Evolutionary conservation across 2,888 invertebrate genomes (phyloP), one percentile per base, ranked within the genome.

Genomic region (Drosophila acutilabella): DNA sequence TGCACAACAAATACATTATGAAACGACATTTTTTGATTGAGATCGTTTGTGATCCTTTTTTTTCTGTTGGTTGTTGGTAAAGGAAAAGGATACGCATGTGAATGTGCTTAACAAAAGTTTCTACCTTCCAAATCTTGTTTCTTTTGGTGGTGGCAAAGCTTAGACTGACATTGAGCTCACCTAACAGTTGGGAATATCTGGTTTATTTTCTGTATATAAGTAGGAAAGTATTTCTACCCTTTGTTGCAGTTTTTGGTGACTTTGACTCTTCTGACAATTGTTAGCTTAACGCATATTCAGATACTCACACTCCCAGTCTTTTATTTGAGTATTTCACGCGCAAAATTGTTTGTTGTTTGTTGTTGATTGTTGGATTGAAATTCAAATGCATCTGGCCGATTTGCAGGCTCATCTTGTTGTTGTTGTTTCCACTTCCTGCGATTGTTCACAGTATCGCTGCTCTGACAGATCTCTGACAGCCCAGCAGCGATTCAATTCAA

Each of bases 231-330:
- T 67, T 40, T 68, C 66, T 64, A 71, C 74, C 73, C 80, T 59
- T 64, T 53, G 61, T 52, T 59, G 52, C 61, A 61, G 54, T 38
- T 73, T 41, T 66, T 70, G 68, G 71, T 74, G 67, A 77, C 80
- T 80, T 87, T 90, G 89, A 90, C 89, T 90, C 80, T 77, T 82
- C 79, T 90, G 90, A 90, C 90, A 90, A 91, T 90, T 90, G 91
- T 91, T 90, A 90, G 90, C 88, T 90, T 84, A 88, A 81, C 88
- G 86, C 76, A 79, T 87, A 88, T 83, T 85, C 78, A 64, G 76
- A 71, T 61, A 64, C 65, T 56, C 56, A 56, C 41, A 47, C 45
- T 59, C 74, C 64, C 70, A 64, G 68, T 62, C 71, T 73, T 71
- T 75, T 80, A 76, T 76, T 76, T 80, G 88, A 48, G 64, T 79